Evolutionary conservation across 2,888 invertebrate species (phyloP), one percentile per base, ranked within the genome.

Genomic region (Stenotaenia linearis): DNA sequence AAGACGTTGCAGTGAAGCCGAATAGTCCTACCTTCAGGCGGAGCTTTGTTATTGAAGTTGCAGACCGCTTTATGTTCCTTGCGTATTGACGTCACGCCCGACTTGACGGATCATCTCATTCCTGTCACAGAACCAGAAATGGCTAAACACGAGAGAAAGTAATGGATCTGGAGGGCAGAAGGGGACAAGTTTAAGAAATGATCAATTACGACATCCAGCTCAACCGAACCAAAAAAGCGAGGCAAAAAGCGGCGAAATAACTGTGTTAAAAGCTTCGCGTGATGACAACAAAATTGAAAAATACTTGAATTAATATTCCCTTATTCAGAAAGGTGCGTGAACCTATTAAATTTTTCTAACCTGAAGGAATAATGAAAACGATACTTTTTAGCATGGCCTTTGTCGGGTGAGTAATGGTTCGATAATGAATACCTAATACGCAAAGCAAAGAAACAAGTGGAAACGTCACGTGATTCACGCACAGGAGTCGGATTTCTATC

Each of bases 1-100:
- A 28, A 23, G 69, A 69, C 69, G n/a, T 12, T 28, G 69, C 69
- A 69, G 69, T 12, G 69, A 69, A 69, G 69, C 69, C 69, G 69
- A 69, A 69, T 69, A 69, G 69, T 28, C 69, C 28, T 69, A 69
- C 28, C 69, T 69, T 28, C 10, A 69, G 69, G 69, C 69, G 69
- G 69, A 69, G 69, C 69, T 69, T 69, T 69, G 69, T 69, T 69
- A 69, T 69, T 69, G 28, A 28, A 69, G 69, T 69, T 69, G 69
- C 69, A 69, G 25, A 69, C 69, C 69, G 69, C 25, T 23, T 69
- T 69, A 25, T 69, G 69, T 69, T 69, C 23, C 25, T 28, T 10
- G 10, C 69, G 25, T 69, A 69, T 69, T 69, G 69, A 69, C 69
- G 69, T 69, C 69, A 69, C 69, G 28, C 28, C 23, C 25, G 69